phyloP scores from a whole-genome alignment of 1,140 invertebrate species.

The Amyelois transitella region DNA sequence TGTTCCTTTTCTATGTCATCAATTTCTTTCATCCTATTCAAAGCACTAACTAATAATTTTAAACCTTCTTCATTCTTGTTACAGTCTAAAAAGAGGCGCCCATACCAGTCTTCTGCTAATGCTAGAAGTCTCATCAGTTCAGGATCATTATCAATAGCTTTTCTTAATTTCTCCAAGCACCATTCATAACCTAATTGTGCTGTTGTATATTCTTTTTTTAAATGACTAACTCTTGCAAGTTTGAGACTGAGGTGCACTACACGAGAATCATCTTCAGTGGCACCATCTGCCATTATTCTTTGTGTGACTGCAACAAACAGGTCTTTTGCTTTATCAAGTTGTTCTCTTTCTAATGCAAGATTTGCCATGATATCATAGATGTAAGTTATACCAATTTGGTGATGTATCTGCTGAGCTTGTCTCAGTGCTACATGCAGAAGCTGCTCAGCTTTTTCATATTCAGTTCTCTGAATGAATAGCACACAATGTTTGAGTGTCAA shows the following conservation, averaged over 20 bases:
- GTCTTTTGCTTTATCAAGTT: slow-evolving; percentile 88
- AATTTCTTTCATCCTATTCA: slow-evolving; percentile 78
- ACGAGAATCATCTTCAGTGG: slow-evolving; percentile 82
- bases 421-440: slow-evolving; percentile 88
- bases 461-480: slow-evolving; percentile 81
- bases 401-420: slow-evolving; percentile 86
- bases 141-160: slow-evolving; percentile 70
- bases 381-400: slow-evolving; percentile 86
- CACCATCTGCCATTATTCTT: slow-evolving; percentile 81
- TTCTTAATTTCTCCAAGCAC: slow-evolving; percentile 82
- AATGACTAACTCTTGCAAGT: slow-evolving; percentile 82
- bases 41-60: slow-evolving; percentile 80
- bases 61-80: slow-evolving; percentile 79
- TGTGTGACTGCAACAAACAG: slow-evolving; percentile 89
- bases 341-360: slow-evolving; percentile 84
- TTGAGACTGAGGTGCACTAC: slow-evolving; percentile 80
- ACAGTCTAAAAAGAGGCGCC: slow-evolving; percentile 80
- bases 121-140: slow-evolving; percentile 78
- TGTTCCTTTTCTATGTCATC: slow-evolving; percentile 83
- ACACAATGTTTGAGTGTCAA: slow-evolving; percentile 84
- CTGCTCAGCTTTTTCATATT: slow-evolving; percentile 88
- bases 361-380: slow-evolving; percentile 95
- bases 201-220: slow-evolving; percentile 77
- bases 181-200: slow-evolving; percentile 85
- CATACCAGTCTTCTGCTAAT: slow-evolving; percentile 88